These are phyloP conservation scores for Apis dorsata DNA, from an alignment of 1,140 invertebrate genomes.

Conservation along the genomic window DNA sequence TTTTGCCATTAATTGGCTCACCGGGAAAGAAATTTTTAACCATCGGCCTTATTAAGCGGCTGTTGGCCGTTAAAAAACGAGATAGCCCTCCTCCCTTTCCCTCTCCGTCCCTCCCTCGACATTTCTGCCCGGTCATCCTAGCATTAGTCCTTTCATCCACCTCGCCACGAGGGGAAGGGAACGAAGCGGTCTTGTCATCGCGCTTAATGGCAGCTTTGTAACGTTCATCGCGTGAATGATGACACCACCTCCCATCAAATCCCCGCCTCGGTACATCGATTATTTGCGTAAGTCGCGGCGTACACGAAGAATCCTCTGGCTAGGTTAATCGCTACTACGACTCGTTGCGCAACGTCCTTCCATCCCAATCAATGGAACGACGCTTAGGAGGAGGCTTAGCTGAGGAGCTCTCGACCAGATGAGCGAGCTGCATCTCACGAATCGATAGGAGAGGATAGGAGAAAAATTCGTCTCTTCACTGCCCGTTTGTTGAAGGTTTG, in stretches of 20 bases:
- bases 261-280: not conserved
- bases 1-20: slow-evolving; percentile 26
- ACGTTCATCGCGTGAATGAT: not conserved
- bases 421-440: too few relatives aligned
- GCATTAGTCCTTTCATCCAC: slow-evolving; percentile 23
- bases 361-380: slow-evolving; percentile 1
- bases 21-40: slow-evolving; percentile 24
- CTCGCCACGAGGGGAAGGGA: not conserved
- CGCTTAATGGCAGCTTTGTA: slow-evolving; percentile 31
- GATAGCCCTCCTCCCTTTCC: not conserved
- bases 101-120: not conserved
- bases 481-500: too few relatives aligned
- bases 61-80: slow-evolving; percentile 25
- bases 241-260: not conserved
- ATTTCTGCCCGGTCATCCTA: slow-evolving; percentile 16
- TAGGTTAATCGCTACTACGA: not conserved
- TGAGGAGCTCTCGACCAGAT: too few relatives aligned
- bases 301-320: not conserved
- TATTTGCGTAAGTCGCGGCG: slow-evolving; percentile 11
- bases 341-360: not conserved
- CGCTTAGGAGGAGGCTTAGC: too few relatives aligned
- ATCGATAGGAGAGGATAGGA: too few relatives aligned
- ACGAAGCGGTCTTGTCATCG: slow-evolving; percentile 37
- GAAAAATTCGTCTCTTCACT: too few relatives aligned
- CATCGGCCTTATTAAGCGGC: slow-evolving; percentile 24